Percentiles rank a stretch among this genome's conserved stretches.
Conservation (phyloP, 2,888 invertebrate genomes). For the Timema cristinae region DNA sequence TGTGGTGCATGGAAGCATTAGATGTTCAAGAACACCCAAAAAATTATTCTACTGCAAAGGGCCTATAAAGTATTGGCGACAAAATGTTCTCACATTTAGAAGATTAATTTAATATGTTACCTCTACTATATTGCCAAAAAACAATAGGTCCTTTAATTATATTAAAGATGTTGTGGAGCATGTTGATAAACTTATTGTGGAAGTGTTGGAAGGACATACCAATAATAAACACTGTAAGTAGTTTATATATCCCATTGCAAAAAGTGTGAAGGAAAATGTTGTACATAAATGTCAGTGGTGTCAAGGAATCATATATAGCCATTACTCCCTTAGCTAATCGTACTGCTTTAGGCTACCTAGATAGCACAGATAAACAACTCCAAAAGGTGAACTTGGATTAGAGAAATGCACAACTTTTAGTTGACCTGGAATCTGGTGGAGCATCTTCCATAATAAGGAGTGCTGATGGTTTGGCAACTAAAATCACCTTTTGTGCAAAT, state of each 20-base stretch:
- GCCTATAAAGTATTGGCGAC: no score
- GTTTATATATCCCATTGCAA: not conserved
- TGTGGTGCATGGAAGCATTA: no score
- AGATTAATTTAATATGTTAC: not conserved
- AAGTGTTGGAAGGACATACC: slow-evolving; percentile 14
- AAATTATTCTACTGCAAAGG: no score
- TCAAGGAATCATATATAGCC: slow-evolving; percentile 12
- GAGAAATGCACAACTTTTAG: slow-evolving; percentile 4
- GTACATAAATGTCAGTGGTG: slow-evolving; percentile 13
- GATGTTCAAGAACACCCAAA: no score
- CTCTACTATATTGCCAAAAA: slow-evolving; percentile 12
- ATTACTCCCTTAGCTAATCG: slow-evolving; percentile 8
- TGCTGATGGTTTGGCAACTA: slow-evolving; percentile 2
- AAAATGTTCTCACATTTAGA: not conserved
- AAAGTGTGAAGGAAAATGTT: slow-evolving; percentile 7
- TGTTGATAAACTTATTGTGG: slow-evolving; percentile 17
- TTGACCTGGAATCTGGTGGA: slow-evolving; percentile 6
- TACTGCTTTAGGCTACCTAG: slow-evolving; percentile 7
- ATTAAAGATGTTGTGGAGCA: not conserved
- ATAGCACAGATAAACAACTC: not conserved
- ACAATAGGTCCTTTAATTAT: not conserved
- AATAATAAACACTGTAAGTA: slow-evolving; percentile 15
- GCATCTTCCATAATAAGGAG: slow-evolving; percentile 10
- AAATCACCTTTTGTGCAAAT: slow-evolving; percentile 1
- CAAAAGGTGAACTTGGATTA: not conserved